Evolutionary conservation across 2,113 vertebrate genomes (phyloP).

Genomic region (Pluvianellus socialis): DNA sequence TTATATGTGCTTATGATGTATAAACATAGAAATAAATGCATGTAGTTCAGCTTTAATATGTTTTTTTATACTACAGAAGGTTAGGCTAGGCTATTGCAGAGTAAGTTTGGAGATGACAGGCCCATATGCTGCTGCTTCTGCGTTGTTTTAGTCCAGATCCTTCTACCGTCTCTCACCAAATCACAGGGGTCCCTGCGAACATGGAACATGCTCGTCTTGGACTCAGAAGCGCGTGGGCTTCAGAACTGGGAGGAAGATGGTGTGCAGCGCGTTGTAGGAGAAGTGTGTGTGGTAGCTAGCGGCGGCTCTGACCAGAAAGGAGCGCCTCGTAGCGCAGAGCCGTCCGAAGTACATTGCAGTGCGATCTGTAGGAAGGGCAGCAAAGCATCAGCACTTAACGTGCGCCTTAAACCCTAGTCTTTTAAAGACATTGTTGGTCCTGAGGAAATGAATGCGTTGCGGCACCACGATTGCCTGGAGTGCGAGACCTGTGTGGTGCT

Average conservation of each 20-base stretch:
- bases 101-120: conserved; percentile 42
- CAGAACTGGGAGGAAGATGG: background rate
- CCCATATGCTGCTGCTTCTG: conserved; percentile 64
- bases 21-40: conserved; percentile 50
- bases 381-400: background rate
- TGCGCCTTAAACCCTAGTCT: background rate
- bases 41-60: conserved; percentile 28
- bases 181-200: background rate
- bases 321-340: rapidly evolving
- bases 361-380: rapidly evolving
- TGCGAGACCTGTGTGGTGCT: background rate
- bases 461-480: background rate
- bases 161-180: conserved; percentile 44
- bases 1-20: conserved; percentile 1
- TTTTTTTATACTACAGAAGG: conserved; percentile 30
- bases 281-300: background rate
- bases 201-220: background rate
- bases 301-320: background rate
- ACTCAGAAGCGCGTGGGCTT: background rate
- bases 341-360: rapidly evolving
- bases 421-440: background rate
- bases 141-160: conserved; percentile 23
- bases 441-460: background rate
- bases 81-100: background rate
- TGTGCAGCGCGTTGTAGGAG: rapidly evolving